phyloP scores from a whole-genome alignment of 2,888 invertebrate genomes.

The Matsumyia berberina region DNA sequence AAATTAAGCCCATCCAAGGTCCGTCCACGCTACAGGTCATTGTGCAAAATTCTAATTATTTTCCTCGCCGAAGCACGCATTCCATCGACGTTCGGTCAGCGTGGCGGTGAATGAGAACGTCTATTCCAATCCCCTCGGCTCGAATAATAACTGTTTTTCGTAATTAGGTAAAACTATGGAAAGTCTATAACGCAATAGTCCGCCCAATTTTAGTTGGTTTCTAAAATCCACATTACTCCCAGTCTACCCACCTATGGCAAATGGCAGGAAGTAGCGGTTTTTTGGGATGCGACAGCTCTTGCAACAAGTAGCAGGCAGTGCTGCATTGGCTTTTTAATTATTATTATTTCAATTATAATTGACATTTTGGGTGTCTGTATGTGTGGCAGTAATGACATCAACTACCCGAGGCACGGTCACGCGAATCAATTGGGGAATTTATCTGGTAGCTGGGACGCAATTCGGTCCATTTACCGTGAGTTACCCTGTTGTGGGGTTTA shows the following conservation, averaged over 20 bases:
- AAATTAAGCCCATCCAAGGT: not conserved
- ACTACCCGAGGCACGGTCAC: not conserved
- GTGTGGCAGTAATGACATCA: not conserved
- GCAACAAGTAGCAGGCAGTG: conserved; percentile 22
- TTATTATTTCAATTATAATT: conserved; percentile 18
- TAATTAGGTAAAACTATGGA: conserved; percentile 11
- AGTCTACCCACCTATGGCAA: no score
- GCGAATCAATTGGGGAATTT: conserved; percentile 13
- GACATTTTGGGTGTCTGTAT: not conserved
- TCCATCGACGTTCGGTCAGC: not conserved
- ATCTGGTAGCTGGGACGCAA: not conserved
- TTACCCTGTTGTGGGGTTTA: conserved; percentile 8
- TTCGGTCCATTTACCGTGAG: not conserved
- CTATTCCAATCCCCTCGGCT: not conserved
- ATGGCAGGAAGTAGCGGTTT: no score
- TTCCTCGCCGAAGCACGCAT: not conserved
- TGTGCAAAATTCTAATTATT: conserved; percentile 22
- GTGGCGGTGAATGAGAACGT: no score
- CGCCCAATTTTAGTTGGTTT: not conserved
- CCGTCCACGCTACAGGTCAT: not conserved
- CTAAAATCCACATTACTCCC: no score
- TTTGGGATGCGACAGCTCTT: not conserved
- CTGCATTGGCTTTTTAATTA: conserved; percentile 1
- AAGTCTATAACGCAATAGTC: not conserved
- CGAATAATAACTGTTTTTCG: conserved; percentile 29